Conservation (phyloP, 2,797 vertebrate species). For the Sebastes kiyomatsui region DNA sequence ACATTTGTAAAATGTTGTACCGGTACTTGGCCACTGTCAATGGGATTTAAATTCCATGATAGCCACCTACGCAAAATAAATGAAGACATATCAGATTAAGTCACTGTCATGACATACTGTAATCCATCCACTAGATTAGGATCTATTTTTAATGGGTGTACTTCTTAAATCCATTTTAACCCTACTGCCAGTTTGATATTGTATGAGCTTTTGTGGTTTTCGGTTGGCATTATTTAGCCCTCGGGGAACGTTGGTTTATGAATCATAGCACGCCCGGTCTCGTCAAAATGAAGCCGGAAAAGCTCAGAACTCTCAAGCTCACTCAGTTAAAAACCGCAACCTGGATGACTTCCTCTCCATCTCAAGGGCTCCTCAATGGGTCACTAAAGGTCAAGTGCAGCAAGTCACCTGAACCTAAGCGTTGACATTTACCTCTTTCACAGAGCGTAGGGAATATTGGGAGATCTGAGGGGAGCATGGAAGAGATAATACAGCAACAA, state of each 20-base stretch:
- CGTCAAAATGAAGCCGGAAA: conserved; percentile 24
- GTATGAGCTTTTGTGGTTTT: conserved; percentile 23
- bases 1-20: conserved; percentile 50
- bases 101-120: conserved; percentile 1
- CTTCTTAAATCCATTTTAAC: conserved; percentile 18
- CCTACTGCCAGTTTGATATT: neutral
- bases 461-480: conserved; percentile 19
- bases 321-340: conserved; percentile 10
- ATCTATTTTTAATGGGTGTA: conserved; percentile 2
- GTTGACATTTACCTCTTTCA: conserved; percentile 56
- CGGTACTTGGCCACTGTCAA: conserved; percentile 54
- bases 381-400: conserved; percentile 67
- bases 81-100: conserved; percentile 52
- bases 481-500: conserved; percentile 32
- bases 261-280: conserved; percentile 25
- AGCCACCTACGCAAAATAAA: conserved; percentile 39
- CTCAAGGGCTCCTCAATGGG: conserved; percentile 37
- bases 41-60: conserved; percentile 48
- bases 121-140: conserved; percentile 32
- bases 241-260: neutral
- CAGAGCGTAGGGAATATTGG: neutral
- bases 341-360: conserved; percentile 11
- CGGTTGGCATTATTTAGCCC: conserved; percentile 8
- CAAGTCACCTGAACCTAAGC: conserved; percentile 61
- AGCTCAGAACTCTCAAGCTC: conserved; percentile 24